Percentiles rank a stretch among this genome's conserved stretches.
Evolutionary conservation across 2,888 invertebrate genomes (phyloP).

Genomic region (Candidula unifasciata): DNA sequence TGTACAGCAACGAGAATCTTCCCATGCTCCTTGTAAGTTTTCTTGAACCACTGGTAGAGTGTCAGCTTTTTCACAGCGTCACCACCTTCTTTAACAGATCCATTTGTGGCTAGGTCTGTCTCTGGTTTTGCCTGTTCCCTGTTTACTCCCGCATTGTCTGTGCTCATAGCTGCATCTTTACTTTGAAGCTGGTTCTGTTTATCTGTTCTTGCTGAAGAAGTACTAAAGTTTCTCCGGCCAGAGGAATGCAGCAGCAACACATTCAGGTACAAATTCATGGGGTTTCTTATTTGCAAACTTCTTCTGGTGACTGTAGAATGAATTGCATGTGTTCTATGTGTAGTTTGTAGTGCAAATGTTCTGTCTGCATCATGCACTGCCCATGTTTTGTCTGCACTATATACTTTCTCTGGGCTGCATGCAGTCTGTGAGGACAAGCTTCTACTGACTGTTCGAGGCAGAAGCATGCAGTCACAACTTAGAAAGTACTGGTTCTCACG

Average conservation of each 20-base stretch:
- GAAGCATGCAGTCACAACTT: too few relatives aligned
- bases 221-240: neutral
- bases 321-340: too few relatives aligned
- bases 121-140: neutral
- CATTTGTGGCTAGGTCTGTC: neutral
- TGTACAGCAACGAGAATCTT: conserved; percentile 97
- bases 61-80: conserved; percentile 79
- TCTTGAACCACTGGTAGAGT: conserved; percentile 89
- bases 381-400: too few relatives aligned
- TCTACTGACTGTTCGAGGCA: neutral
- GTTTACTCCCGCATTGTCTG: neutral
- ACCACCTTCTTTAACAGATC: neutral
- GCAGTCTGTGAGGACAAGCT: neutral
- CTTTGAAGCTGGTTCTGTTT: neutral
- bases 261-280: neutral
- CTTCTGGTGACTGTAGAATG: neutral
- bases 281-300: neutral
- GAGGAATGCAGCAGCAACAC: neutral
- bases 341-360: too few relatives aligned
- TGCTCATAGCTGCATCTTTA: neutral
- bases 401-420: neutral
- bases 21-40: conserved; percentile 97
- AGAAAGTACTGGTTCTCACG: neutral
- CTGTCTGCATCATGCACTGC: too few relatives aligned
- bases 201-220: neutral